Percentiles rank a stretch among this genome's conserved stretches.
phyloP scores from a whole-genome alignment of 1,140 invertebrate species.

The Microplitis mediator region DNA sequence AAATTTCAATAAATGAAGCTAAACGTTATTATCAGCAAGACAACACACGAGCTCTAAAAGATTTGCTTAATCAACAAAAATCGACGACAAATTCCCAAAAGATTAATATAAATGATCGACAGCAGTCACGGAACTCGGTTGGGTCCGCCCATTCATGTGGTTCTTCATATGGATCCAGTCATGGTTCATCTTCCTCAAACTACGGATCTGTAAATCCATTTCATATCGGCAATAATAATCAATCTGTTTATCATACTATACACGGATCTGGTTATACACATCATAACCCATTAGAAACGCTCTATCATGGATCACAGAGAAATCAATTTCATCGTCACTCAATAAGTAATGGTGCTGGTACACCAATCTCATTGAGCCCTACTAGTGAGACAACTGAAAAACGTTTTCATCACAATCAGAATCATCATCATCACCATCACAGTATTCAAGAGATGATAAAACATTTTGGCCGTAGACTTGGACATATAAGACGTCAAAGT shows the following conservation, averaged over 20 bases:
- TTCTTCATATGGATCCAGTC: conserved; percentile 47
- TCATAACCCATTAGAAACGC: conserved; percentile 33
- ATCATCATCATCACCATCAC: conserved; percentile 52
- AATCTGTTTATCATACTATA: conserved; percentile 48
- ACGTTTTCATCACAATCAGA: conserved; percentile 30
- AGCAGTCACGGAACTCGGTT: conserved; percentile 51
- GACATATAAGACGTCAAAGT: conserved; percentile 61
- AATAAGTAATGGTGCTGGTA: conserved; percentile 33
- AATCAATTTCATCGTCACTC: conserved; percentile 32
- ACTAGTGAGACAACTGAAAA: conserved; percentile 48
- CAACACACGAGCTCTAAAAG: conserved; percentile 41
- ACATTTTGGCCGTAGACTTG: conserved; percentile 68
- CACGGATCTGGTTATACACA: conserved; percentile 42
- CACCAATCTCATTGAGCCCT: conserved; percentile 43
- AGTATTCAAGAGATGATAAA: conserved; percentile 74
- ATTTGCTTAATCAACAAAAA: conserved; percentile 41
- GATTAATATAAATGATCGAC: conserved; percentile 32
- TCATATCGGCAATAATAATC: conserved; percentile 34
- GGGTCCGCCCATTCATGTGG: conserved; percentile 54
- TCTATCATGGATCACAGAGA: conserved; percentile 32
- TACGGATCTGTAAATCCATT: conserved; percentile 34
- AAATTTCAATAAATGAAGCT: conserved; percentile 12
- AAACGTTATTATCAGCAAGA: conserved; percentile 41
- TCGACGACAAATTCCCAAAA: conserved; percentile 26
- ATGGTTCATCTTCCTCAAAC: conserved; percentile 47